Base-by-base conservation (phyloP, 2,888 invertebrate species). In the Cloeon dipterum region DNA sequence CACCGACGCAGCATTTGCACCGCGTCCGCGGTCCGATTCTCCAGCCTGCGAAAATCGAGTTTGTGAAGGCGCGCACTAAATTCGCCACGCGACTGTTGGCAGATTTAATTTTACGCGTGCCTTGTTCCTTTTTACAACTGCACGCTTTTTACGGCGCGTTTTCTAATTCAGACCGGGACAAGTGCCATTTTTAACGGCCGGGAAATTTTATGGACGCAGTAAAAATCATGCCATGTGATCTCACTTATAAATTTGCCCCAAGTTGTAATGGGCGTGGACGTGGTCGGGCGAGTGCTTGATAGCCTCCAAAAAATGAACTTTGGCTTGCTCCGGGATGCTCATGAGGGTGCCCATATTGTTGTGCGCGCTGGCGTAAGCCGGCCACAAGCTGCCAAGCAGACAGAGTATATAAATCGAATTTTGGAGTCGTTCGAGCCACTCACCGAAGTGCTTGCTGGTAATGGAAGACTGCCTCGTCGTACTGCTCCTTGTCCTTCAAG, bases 301-400 rank as follows among this genome's bases (percentile, higher is more conserved):
- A 5, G 79, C 76, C 34, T 71, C 66, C 42, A 74, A 59, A 59
- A 81, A 85, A 53, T 82, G 79, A 42, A 64, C 59, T 50, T 82
- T 81, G 0, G 83, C 82, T 45, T 70, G 66, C 2, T 66, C 65
- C 4, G 46, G 44, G 35, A 73, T 71, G 40, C 64, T 60, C 46
- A 81, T 66, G 43, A 85, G 54, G 2, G 82, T 83, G 17, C 82
- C 86, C 35, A 86, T 63, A 57, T 86, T 86, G 55, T 85, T 83
- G 58, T 82, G 79, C 1, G 83, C 82, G 50, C 81, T 81, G 5
- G 83, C 77, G 53, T 85, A 79, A 26, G 71, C 67, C 8, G 82
- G 81, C 76, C 82, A 83, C 33, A 85, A 54, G 50, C 85, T 85
- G 62, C 17, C 61, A 11, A 8, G 7, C 8, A 11, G 11, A 23